Evolutionary conservation across 37 sponge, comb jelly and placozoan genomes (phyloP).

Genomic region (Aplysina aerophoba): DNA sequence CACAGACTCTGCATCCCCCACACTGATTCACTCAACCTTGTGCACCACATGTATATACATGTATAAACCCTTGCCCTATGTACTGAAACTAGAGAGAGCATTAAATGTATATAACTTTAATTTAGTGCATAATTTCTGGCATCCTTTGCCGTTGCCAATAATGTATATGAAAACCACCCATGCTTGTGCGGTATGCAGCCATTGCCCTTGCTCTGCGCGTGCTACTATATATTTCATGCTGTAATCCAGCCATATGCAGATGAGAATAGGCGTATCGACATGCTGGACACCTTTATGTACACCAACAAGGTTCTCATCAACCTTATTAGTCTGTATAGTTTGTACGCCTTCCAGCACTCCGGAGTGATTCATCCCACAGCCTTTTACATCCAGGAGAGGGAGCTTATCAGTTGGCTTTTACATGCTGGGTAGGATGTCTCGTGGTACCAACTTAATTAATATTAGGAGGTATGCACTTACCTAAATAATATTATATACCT

Average conservation of each 20-base stretch:
- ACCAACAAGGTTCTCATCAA: constrained; percentile 40
- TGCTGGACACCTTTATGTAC: constrained; percentile 59
- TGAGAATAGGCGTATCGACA: constrained; percentile 49
- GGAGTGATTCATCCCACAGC: not conserved
- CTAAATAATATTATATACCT: no score
- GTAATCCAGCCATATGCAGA: constrained; percentile 68
- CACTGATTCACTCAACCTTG: no score
- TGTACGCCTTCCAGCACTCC: not conserved
- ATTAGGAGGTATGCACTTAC: no score
- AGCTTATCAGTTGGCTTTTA: no score
- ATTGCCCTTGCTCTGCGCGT: constrained; percentile 33
- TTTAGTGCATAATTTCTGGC: no score
- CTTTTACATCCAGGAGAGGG: constrained; percentile 26
- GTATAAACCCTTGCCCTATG: no score
- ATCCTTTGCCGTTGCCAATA: constrained; percentile 41
- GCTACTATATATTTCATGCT: constrained; percentile 27
- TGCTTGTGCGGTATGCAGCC: constrained; percentile 18
- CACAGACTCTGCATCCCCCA: no score
- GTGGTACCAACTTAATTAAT: no score
- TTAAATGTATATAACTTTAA: no score
- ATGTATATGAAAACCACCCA: not conserved
- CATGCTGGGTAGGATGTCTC: no score
- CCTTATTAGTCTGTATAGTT: constrained; percentile 54
- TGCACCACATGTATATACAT: no score
- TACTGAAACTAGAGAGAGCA: no score